phyloP scores from a whole-genome alignment of 2,888 invertebrate genomes.

The Abscondita cerata region DNA sequence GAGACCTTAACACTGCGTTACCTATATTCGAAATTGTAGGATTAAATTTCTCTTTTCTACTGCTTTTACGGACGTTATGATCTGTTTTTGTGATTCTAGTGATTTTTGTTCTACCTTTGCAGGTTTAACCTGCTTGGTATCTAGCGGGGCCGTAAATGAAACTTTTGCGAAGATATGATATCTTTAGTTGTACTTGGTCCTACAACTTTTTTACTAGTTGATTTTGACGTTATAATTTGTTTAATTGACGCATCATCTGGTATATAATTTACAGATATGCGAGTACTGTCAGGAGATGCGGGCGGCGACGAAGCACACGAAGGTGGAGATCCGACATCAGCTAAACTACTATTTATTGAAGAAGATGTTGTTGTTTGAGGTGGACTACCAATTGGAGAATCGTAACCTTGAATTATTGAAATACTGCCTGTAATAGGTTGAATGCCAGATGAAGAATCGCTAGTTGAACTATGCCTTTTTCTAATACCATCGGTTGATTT shows the following conservation, averaged over 20 bases:
- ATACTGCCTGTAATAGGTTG: conserved; percentile 58
- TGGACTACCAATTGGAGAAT: conserved; percentile 70
- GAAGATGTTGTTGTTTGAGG: conserved; percentile 59
- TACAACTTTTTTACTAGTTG: neutral
- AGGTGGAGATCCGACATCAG: conserved; percentile 61
- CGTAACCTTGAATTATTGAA: conserved; percentile 58
- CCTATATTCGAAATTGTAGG: conserved; percentile 71
- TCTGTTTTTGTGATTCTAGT: conserved; percentile 43
- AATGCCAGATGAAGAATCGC: conserved; percentile 55
- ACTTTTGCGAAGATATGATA: conserved; percentile 62
- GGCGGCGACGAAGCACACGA: conserved; percentile 67
- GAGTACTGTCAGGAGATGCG: conserved; percentile 64
- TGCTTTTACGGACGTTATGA: conserved; percentile 37
- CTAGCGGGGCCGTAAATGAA: conserved; percentile 68
- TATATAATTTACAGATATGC: conserved; percentile 63
- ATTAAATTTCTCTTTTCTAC: conserved; percentile 54
- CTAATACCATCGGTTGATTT: conserved; percentile 55
- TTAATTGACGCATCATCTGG: conserved; percentile 55
- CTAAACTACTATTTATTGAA: conserved; percentile 51
- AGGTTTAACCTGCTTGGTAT: conserved; percentile 50
- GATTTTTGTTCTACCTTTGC: conserved; percentile 35
- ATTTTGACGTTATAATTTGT: neutral
- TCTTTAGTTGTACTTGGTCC: conserved; percentile 40
- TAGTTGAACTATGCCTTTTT: conserved; percentile 59
- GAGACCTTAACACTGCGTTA: conserved; percentile 69